Base-by-base conservation (phyloP, 2,797 vertebrate genomes). In the Discoglossus pictus region DNA sequence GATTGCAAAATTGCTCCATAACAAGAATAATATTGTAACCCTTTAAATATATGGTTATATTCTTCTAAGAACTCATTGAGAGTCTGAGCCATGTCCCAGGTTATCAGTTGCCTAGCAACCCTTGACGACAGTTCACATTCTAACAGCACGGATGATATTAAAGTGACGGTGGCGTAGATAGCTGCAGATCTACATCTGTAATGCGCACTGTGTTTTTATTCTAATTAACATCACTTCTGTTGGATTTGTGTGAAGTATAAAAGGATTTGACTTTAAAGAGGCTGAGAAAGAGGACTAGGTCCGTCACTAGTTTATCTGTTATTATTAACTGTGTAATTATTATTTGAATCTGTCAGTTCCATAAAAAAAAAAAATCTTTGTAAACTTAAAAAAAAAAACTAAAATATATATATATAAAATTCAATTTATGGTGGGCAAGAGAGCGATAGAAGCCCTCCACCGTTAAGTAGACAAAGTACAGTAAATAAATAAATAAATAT, bases 31-130 rank as follows among this genome's bases (percentile, higher is more conserved):
- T 18, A 55, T 62, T 62, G 21, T 40, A 34, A 54, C 23, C 23
- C 7, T 1, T 8, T 62, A 42, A 27, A 47, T 17, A 6, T 63
- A 23, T 61, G 24, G 20, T 61, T 15, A 17, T 59, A 18, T 67
- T 70, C 55, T 47, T 55, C 40, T 40, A 47, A 56, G 34, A 35
- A 9, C 42, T 31, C 20, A 40, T 40, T 56, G 39, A 48, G 31
- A 55, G 16, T 56, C 43, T n/a, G 31, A 39, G 18, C 18, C 23
- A 40, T 36, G 35, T 25, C 42, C 67, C 17, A 43, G 40, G 50
- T 56, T 70, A 55, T 27, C 42, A 23, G 67, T 70, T 70, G 50
- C 67, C 25, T 62, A 61, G 67, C 59, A 70, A 70, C 59, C 23
- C 34, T 21, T 63, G 51, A 63, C 6, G 25, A 35, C 10, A 24